phyloP scores from a whole-genome alignment of 2,113 vertebrate genomes.

The Entosphenus tridentatus region DNA sequence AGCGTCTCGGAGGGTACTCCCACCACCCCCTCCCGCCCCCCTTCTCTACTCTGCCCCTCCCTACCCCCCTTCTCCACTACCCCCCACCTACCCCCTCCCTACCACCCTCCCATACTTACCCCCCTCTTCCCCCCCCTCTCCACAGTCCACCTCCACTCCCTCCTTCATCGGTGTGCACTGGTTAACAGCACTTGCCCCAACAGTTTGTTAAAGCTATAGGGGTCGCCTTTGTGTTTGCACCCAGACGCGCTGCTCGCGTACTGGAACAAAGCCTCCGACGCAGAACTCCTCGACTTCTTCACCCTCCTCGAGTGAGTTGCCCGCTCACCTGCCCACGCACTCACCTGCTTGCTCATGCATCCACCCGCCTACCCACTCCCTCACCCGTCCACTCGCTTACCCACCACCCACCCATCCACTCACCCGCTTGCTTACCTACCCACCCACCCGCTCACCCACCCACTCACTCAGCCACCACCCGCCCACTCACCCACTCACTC shows the following conservation, averaged over 20 bases:
- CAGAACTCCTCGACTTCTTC: slow-evolving; percentile 93
- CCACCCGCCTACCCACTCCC: too few relatives aligned
- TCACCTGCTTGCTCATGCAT: too few relatives aligned
- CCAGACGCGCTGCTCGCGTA: slow-evolving; percentile 80
- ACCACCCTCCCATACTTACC: neutral
- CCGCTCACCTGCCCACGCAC: too few relatives aligned
- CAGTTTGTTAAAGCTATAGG: too few relatives aligned
- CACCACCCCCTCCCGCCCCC: neutral
- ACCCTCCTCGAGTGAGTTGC: slow-evolving; percentile 69
- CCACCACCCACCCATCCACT: too few relatives aligned
- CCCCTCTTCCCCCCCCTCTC: neutral
- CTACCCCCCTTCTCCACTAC: neutral
- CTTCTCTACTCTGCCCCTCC: neutral
- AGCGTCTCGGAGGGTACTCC: slow-evolving; percentile 85
- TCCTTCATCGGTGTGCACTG: neutral
- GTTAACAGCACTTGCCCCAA: neutral
- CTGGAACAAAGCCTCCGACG: slow-evolving; percentile 76
- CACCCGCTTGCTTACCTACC: too few relatives aligned
- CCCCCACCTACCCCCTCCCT: neutral
- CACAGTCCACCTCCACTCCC: neutral
- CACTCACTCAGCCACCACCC: too few relatives aligned
- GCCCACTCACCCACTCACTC: too few relatives aligned
- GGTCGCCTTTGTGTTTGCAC: slow-evolving; percentile 14
- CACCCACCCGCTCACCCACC: too few relatives aligned
- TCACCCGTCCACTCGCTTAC: too few relatives aligned